phyloP scores from a whole-genome alignment of 2,888 invertebrate species.

The Mythimna pallens region DNA sequence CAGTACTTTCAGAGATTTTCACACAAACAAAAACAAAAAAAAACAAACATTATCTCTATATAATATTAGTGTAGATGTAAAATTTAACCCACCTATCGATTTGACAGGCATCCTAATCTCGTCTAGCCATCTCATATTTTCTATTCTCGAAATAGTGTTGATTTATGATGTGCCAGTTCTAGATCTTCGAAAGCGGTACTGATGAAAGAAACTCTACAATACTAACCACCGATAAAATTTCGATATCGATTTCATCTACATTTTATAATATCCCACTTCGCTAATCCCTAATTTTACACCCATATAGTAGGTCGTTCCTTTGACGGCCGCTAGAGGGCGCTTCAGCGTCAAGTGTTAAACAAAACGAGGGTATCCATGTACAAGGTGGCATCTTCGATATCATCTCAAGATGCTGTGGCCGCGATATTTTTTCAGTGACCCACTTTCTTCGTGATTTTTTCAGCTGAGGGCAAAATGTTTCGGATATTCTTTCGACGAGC shows the following conservation, averaged over 20 bases:
- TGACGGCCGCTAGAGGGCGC: conserved; percentile 71
- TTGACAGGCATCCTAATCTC: too few species aligned
- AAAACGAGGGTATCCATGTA: conserved; percentile 77
- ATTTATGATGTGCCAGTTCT: not conserved
- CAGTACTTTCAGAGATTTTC: too few species aligned
- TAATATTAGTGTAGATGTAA: too few species aligned
- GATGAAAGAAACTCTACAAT: not conserved
- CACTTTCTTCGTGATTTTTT: conserved; percentile 69
- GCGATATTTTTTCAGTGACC: conserved; percentile 81
- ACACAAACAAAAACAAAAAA: too few species aligned
- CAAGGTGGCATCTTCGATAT: conserved; percentile 71
- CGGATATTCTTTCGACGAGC: conserved; percentile 32
- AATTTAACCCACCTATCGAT: too few species aligned
- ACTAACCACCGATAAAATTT: conserved; percentile 14
- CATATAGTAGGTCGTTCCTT: conserved; percentile 69
- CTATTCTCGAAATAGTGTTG: too few species aligned
- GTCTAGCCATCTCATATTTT: too few species aligned
- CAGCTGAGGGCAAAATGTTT: conserved; percentile 48
- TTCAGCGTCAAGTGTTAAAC: conserved; percentile 78
- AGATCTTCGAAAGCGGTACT: too few species aligned
- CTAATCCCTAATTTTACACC: conserved; percentile 65
- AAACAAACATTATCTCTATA: too few species aligned
- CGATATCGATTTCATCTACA: conserved; percentile 33
- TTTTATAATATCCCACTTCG: conserved; percentile 38
- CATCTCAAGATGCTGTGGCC: conserved; percentile 75